Evolutionary conservation across 92 coral and sea anemone genomes (phyloP), one percentile per base, ranked within the genome.

Genomic region (Palythoa heliodiscus): DNA sequence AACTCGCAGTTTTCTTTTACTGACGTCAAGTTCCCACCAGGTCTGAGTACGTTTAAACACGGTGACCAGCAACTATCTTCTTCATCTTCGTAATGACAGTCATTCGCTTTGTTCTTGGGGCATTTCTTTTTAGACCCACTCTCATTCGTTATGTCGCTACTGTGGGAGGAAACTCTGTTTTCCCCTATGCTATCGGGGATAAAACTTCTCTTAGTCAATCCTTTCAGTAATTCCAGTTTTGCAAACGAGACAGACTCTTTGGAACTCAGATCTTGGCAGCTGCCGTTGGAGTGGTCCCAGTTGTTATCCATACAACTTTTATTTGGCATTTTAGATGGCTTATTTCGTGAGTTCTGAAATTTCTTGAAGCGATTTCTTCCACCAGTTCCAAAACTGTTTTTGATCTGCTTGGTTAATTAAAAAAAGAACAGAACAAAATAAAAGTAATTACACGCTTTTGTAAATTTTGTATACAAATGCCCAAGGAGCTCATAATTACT

Each of bases 1-100:
- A 80, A 80, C 20, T 66, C 57, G 13, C 17, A 25, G 73, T 69
- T 29, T 64, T 78, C 72, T 5, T 78, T 67, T 38, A 25, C 54
- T 61, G 71, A 60, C 38, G 22, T 64, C 38, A 1, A 40, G 14
- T 12, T 80, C 63, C 66, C 75, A 9, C 66, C 83, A 22, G 40
- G 6, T 19, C 16, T 19, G 39, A 17, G 5, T 37, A 5, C 19
- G 52, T 16, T 24, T 15, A 24, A 47, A 19, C 7, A 40, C 29
- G 48, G 3, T 6, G 55, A 43, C 16, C 70, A 43, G 13, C 22
- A 24, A 37, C 57, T 47, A 4, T 15, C 52, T 66, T 63, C 73
- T 63, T 64, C 35, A 11, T 66, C 61, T 5, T 24, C 19, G 22
- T 11, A 23, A 12, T 12, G 10, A 25, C 63, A 52, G 20, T 29